Conservation (phyloP, 2,797 vertebrate species). For the Pagetopsis macropterus region DNA sequence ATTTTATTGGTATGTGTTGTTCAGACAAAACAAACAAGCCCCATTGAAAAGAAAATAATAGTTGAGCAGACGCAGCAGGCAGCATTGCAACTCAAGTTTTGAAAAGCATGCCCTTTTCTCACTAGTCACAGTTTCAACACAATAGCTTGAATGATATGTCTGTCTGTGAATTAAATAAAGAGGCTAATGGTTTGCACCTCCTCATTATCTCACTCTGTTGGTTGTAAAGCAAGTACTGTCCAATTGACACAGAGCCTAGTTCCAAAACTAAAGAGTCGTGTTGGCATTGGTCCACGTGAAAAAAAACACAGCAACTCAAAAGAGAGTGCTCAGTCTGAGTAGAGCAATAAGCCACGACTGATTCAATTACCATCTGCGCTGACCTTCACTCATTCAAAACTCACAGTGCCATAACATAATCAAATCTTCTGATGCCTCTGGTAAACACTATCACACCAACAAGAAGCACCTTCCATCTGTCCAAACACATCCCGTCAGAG, state of each 20-base stretch:
- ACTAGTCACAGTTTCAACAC: neutral
- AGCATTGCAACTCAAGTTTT: too few species aligned
- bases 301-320: conserved; percentile 34
- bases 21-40: too few species aligned
- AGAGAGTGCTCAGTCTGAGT: conserved; percentile 18
- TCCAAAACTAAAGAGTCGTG: conserved; percentile 12
- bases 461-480: conserved; percentile 51
- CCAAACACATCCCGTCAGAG: conserved; percentile 46
- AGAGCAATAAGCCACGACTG: conserved; percentile 39
- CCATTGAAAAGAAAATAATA: too few species aligned
- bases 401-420: conserved; percentile 48
- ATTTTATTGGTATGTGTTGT: too few species aligned
- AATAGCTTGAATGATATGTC: neutral
- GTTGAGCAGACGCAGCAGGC: too few species aligned
- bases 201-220: conserved; percentile 19
- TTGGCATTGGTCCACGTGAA: conserved; percentile 33
- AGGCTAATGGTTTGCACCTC: conserved; percentile 19
- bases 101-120: too few species aligned
- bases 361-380: conserved; percentile 62
- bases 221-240: conserved; percentile 5
- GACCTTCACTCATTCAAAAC: conserved; percentile 60
- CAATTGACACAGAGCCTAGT: conserved; percentile 18
- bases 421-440: conserved; percentile 41
- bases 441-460: conserved; percentile 55
- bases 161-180: conserved; percentile 23